phyloP scores from a whole-genome alignment of 2,888 invertebrate species.

The Tetrapedia diversipes region DNA sequence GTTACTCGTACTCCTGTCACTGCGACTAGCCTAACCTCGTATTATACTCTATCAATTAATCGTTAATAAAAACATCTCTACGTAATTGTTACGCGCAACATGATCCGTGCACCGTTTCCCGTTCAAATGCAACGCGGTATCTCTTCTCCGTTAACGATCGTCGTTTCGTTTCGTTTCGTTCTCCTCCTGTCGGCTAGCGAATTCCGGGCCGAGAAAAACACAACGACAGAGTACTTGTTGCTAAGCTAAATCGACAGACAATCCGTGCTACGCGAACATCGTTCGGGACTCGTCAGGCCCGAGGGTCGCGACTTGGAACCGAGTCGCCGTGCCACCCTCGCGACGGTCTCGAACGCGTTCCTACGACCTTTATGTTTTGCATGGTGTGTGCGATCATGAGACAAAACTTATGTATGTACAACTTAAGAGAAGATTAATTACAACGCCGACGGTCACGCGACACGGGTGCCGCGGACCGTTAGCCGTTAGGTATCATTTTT shows the following conservation, averaged over 20 bases:
- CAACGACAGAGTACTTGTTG: conserved; percentile 29
- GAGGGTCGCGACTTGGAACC: too few species aligned
- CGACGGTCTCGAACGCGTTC: conserved; percentile 51
- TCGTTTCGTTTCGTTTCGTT: conserved; percentile 38
- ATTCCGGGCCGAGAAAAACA: conserved; percentile 7
- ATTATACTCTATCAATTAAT: conserved; percentile 65
- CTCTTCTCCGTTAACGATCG: conserved; percentile 13
- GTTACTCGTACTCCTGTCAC: conserved; percentile 63
- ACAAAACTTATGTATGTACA: conserved; percentile 49
- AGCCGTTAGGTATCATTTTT: neutral
- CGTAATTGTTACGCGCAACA: conserved; percentile 52
- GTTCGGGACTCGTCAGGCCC: too few species aligned
- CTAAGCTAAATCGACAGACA: neutral
- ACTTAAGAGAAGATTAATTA: conserved; percentile 52
- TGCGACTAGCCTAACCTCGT: conserved; percentile 75
- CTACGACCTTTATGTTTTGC: neutral
- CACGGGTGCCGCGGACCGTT: too few species aligned
- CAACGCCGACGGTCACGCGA: too few species aligned
- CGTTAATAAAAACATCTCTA: conserved; percentile 67
- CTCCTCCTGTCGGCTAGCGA: conserved; percentile 32
- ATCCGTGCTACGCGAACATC: neutral
- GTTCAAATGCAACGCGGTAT: conserved; percentile 39
- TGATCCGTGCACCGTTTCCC: conserved; percentile 52
- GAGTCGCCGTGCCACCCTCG: conserved; percentile 55
- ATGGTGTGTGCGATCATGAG: conserved; percentile 26